Conservation (phyloP, 2,888 invertebrate species). For the Tricholauxania praeusta region DNA sequence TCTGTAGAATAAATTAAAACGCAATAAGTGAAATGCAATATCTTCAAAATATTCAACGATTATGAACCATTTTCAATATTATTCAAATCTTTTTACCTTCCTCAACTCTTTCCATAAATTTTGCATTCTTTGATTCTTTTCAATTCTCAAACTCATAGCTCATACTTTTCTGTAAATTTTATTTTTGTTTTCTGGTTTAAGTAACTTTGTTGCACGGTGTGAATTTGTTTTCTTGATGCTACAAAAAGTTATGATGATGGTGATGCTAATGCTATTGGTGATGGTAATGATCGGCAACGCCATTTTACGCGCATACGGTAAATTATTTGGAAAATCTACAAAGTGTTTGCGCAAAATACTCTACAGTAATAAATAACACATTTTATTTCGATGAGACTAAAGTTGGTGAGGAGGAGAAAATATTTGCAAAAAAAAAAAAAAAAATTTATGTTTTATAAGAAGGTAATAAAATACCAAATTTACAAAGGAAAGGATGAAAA, state of each 20-base stretch:
- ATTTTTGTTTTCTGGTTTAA: too few relatives aligned
- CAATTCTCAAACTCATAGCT: too few relatives aligned
- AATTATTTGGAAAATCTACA: conserved; percentile 33
- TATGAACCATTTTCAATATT: too few relatives aligned
- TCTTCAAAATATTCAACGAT: too few relatives aligned
- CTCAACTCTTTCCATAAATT: too few relatives aligned
- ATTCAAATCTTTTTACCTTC: too few relatives aligned
- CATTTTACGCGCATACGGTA: conserved; percentile 29
- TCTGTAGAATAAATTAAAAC: too few relatives aligned
- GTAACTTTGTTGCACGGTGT: too few relatives aligned
- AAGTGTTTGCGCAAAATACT: conserved; percentile 1
- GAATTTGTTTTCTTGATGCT: too few relatives aligned
- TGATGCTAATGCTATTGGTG: conserved; percentile 1
- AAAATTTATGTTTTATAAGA: background rate
- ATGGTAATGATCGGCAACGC: conserved; percentile 8
- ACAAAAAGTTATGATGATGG: background rate
- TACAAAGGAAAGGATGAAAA: background rate
- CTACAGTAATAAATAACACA: conserved; percentile 24
- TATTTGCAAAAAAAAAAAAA: background rate
- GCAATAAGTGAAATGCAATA: too few relatives aligned
- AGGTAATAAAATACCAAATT: background rate
- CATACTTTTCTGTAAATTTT: too few relatives aligned
- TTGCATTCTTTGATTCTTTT: too few relatives aligned
- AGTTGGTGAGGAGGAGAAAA: background rate
- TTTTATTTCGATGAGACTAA: conserved; percentile 28